Evolutionary conservation across 2,797 vertebrate genomes (phyloP), one percentile per base, ranked within the genome.

Genomic region (Manis pentadactyla): DNA sequence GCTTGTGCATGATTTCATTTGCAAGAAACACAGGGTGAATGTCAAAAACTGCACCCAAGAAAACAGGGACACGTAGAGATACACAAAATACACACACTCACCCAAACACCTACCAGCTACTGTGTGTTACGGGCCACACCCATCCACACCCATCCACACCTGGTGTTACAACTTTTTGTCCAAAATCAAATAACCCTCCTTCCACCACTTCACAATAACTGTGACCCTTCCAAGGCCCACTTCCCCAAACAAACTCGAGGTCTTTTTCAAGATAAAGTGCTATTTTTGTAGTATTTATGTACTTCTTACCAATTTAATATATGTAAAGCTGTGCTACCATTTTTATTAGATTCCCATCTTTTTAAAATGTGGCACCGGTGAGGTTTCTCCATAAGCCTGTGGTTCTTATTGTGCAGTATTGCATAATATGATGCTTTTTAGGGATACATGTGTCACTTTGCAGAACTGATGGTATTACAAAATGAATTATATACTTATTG

Each of bases 191-290:
- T 23, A 37, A 37, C 46, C 71, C 34, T 49, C n/a, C 18, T 1
- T 19, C 46, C 49, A 11, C 64, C 17, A 0, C 5, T 2, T 4
- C 2, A 37, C 23, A 4, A 2, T 0, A 4, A 39, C 21, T n/a
- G 37, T 27, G 31, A 3, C 9, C 49, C 23, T 59, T 11, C 15
- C 9, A 2, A 13, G 0, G 5, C 18, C 29, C 79, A 49, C 37
- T 21, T 57, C 66, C 53, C 61, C 34, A 27, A 29, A 59, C 49
- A 34, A 55, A 37, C 23, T 1, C 25, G n/a, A 59, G 79, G 39
- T 10, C 77, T 39, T 46, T 74, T 55, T 39, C 29, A 81, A 87
- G 64, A 61, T 18, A 25, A 66, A 29, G 21, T 34, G 37, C 18
- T 68, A 34, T 27, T 82, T 31, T 73, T 69, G 68, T 12, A 69